phyloP scores from a whole-genome alignment of 2,113 vertebrate genomes.

The Nycticorax nycticorax region DNA sequence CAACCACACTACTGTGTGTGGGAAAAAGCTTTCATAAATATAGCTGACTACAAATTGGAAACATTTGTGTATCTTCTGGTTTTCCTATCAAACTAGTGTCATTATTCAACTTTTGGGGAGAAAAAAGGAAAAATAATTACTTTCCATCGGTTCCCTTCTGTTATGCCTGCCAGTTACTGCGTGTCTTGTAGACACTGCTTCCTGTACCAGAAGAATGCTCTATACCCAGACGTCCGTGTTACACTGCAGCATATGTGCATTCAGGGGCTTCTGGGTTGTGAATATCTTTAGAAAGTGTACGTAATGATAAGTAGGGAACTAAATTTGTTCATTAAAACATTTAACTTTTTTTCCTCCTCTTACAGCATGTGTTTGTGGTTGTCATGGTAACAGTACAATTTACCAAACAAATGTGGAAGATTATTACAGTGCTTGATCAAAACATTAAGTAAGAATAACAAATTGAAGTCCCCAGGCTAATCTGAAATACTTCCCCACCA shows the following conservation, averaged over 20 bases:
- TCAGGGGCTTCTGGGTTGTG: background rate
- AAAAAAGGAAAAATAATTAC: background rate
- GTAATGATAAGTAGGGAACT: background rate
- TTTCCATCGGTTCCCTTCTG: background rate
- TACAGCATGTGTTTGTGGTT: background rate
- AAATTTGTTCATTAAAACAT: background rate
- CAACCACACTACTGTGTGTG: background rate
- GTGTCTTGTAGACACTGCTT: background rate
- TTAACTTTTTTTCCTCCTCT: background rate
- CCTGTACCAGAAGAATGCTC: background rate
- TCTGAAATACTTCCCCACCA: background rate
- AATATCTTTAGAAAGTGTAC: background rate
- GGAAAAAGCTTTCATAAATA: slow-evolving; percentile 60
- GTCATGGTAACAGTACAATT: background rate
- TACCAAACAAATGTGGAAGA: background rate
- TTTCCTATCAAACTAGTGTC: slow-evolving; percentile 44
- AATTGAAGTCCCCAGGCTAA: background rate
- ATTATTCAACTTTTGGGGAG: background rate
- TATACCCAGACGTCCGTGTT: background rate
- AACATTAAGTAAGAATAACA: background rate
- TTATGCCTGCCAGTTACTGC: background rate
- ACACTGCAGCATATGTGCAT: background rate
- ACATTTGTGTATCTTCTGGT: slow-evolving; percentile 36
- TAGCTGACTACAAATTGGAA: slow-evolving; percentile 19
- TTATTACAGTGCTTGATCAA: background rate